Evolutionary conservation across 53 echinoderm and acorn worm species (phyloP).

Genomic region (Zoroaster sp.): DNA sequence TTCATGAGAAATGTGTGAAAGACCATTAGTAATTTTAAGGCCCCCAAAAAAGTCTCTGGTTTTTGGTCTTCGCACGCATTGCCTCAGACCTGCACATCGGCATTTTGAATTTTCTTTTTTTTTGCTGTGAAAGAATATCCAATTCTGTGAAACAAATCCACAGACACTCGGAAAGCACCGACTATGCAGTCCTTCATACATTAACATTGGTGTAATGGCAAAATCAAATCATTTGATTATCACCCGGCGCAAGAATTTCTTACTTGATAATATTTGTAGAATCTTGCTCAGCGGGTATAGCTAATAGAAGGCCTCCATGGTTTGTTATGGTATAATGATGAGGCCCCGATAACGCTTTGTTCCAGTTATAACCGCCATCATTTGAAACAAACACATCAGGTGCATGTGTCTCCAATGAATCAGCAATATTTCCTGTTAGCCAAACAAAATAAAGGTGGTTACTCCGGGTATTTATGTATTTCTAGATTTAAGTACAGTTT

Average conservation of each 20-base stretch:
- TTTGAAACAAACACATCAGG: constrained; percentile 90
- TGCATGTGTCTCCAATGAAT: constrained; percentile 58
- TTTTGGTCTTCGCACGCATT: too few species aligned
- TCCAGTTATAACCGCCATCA: constrained; percentile 95
- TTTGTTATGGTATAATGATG: constrained; percentile 92
- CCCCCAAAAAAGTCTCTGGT: too few species aligned
- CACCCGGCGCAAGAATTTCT: constrained; percentile 33
- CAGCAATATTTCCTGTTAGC: constrained; percentile 76
- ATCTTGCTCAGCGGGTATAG: constrained; percentile 62
- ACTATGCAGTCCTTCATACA: too few species aligned
- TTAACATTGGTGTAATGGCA: too few species aligned
- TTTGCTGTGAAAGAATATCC: too few species aligned
- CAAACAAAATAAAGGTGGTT: neutral
- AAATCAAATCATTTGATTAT: too few species aligned
- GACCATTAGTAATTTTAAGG: too few species aligned
- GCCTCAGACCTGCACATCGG: too few species aligned
- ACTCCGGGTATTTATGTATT: neutral
- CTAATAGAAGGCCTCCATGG: constrained; percentile 82
- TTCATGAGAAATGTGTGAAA: too few species aligned
- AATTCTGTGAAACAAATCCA: too few species aligned
- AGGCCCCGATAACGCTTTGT: constrained; percentile 72
- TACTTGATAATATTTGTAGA: constrained; percentile 83
- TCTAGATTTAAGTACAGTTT: neutral
- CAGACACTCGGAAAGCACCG: too few species aligned
- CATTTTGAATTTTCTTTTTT: too few species aligned